phyloP scores from a whole-genome alignment of 2,113 vertebrate species.

The Clarias macrocephalus region DNA sequence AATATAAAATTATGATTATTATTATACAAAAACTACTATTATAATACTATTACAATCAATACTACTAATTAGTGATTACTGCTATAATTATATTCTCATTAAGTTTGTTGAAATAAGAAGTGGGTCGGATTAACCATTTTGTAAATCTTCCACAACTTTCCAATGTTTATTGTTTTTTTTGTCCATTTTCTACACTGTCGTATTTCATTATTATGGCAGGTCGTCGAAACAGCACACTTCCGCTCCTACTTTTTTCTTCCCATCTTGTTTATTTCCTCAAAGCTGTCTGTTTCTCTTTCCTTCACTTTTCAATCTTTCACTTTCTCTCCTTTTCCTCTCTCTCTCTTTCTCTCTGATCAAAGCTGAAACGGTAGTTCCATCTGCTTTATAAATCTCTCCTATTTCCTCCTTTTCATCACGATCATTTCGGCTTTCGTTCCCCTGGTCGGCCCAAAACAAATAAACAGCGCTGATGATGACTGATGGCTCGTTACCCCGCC shows the following conservation, averaged over 20 bases:
- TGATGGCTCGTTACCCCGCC: constrained; percentile 22
- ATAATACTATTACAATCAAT: not conserved
- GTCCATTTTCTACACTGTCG: too few relatives aligned
- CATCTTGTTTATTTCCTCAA: not conserved
- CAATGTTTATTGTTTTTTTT: not conserved
- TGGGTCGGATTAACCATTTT: not conserved
- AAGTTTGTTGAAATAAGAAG: too few relatives aligned
- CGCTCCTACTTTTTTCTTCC: not conserved
- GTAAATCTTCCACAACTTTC: not conserved
- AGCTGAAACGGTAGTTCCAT: constrained; percentile 22
- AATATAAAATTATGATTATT: not conserved
- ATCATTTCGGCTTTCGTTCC: constrained; percentile 7
- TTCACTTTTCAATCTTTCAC: constrained; percentile 9
- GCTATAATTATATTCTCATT: too few relatives aligned
- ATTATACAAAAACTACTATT: not conserved
- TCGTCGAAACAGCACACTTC: not conserved
- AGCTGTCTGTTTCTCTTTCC: not conserved
- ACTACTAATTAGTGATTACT: too few relatives aligned
- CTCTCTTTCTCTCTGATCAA: not conserved
- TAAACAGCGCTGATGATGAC: constrained; percentile 38
- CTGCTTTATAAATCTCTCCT: constrained; percentile 17
- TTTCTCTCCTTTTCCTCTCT: not conserved
- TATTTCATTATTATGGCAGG: not conserved
- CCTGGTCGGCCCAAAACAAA: constrained; percentile 31
- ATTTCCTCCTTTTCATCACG: constrained; percentile 16